Evolutionary conservation across 1,140 invertebrate species (phyloP).

Genomic region (Sycobia sp.): DNA sequence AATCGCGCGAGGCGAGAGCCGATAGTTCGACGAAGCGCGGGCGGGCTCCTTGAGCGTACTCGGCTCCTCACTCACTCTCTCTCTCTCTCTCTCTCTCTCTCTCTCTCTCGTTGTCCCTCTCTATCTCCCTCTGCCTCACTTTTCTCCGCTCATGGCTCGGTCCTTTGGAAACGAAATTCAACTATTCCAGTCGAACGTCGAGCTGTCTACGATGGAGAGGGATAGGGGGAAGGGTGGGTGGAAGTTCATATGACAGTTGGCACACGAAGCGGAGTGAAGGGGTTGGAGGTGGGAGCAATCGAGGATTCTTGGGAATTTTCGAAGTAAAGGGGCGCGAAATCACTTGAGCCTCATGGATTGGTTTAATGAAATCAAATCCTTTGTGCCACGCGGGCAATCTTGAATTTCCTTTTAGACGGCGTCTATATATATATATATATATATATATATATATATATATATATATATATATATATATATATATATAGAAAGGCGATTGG

Average conservation of each 20-base stretch:
- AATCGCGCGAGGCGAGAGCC: neutral
- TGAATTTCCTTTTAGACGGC: too few relatives aligned
- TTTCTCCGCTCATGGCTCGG: too few relatives aligned
- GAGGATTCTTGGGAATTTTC: conserved; percentile 17
- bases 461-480: too few relatives aligned
- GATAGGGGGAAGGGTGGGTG: neutral
- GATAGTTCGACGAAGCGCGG: neutral
- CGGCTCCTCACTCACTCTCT: neutral
- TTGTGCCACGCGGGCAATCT: conserved; percentile 15
- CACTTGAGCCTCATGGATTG: neutral
- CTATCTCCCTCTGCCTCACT: conserved; percentile 1
- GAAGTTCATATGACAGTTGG: conserved; percentile 10
- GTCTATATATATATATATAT: too few relatives aligned
- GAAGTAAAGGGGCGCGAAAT: neutral
- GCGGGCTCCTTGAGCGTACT: neutral
- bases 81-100: neutral
- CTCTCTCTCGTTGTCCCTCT: neutral
- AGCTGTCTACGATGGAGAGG: too few relatives aligned
- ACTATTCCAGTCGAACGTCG: too few relatives aligned
- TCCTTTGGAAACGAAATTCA: conserved; percentile 28
- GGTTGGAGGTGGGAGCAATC: too few relatives aligned
- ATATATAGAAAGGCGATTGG: too few relatives aligned
- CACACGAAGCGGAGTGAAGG: too few relatives aligned
- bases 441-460: too few relatives aligned
- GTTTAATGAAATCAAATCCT: neutral